Evolutionary conservation across 2,888 invertebrate species (phyloP), one percentile per base, ranked within the genome.

Genomic region (Didymodactylos carnosus): DNA sequence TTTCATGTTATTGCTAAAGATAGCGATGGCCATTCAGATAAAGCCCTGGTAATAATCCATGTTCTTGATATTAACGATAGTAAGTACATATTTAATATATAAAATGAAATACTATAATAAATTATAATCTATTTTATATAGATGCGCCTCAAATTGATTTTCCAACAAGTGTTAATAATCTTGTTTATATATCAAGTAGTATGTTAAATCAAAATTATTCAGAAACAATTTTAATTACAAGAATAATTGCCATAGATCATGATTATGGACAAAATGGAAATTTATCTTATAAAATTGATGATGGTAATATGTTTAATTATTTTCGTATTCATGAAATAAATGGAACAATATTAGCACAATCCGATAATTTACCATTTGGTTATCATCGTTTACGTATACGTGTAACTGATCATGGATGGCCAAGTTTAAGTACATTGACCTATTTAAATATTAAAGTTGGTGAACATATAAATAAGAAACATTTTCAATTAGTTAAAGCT

Each of bases 1-100:
- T 23, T 53, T 53, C 8, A 71, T 76, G 75, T 77, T 0, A 71
- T 40, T 27, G 77, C 77, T 0, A 73, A 73, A 25, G 77, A 77
- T 70, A 70, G 71, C 19, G 77, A 76, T 6, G 74, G 11, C 77
- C 76, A 19, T 72, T 49, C 49, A 49, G 73, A 73, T 23, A 69
- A 72, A 7, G 75, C 75, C 8, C 27, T 41, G 7, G 39, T 77
- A 10, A 46, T 39, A 43, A 75, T 77, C 19, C 41, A 72, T 39
- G 70, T 77, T 8, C 40, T 73, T 19, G 77, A 77, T 69, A 51
- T 77, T 16, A 77, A 77, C 46, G 77, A 77, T 69, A 76, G 76
- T 62, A 71, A 70, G 29, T 76, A 76, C 3, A 46, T 70, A 29
- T 76, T 77, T 53, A 73, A 23, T n/a, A n/a, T n/a, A n/a, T n/a